Conservation (phyloP, 2,113 vertebrate species). For the Baryphthengus martii region DNA sequence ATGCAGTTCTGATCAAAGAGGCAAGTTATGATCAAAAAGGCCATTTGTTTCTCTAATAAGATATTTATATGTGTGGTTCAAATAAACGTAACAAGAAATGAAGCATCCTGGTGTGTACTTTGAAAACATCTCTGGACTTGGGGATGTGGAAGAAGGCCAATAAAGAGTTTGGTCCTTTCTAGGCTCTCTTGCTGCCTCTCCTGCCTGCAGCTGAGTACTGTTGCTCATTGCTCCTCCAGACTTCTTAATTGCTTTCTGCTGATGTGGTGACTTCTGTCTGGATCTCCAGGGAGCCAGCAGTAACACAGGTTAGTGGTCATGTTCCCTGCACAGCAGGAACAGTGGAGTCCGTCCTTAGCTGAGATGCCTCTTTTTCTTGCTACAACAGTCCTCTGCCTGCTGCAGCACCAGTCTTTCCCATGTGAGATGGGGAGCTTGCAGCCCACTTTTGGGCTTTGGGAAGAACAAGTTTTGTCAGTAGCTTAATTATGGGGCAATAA, state of each 20-base stretch:
- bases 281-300: background rate
- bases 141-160: background rate
- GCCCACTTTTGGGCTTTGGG: background rate
- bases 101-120: background rate
- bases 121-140: background rate
- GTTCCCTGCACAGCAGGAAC: background rate
- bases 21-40: background rate
- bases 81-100: background rate
- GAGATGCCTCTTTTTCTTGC: background rate
- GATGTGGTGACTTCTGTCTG: background rate
- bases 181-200: background rate
- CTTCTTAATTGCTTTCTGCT: background rate
- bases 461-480: background rate
- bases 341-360: background rate
- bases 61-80: background rate
- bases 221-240: background rate
- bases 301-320: background rate
- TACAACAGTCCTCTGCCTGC: background rate
- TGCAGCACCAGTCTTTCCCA: background rate
- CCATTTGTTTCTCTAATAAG: conserved; percentile 1
- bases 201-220: background rate
- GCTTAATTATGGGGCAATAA: background rate
- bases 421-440: background rate
- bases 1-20: background rate
- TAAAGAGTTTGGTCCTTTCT: background rate